Evolutionary conservation across 2,888 invertebrate genomes (phyloP), one percentile per base, ranked within the genome.

Genomic region (Andrena trimmerana): DNA sequence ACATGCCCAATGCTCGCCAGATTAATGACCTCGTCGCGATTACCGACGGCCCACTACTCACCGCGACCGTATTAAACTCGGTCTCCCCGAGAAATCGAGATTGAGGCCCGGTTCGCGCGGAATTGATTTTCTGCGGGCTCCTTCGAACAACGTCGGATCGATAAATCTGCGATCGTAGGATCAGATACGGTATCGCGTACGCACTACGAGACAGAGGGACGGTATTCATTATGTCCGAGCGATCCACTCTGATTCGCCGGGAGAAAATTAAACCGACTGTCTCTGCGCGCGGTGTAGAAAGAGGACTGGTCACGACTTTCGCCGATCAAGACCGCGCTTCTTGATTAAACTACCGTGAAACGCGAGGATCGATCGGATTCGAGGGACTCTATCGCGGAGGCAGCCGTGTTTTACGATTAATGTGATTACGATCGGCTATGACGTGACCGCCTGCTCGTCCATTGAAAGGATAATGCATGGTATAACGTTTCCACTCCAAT

Each of bases 61-160:
- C 84, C 88, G 78, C 84, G 84, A 71, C 75, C 84, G 85, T 83
- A 90, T 90, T 89, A 88, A 85, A 88, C 87, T 88, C 86, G 48
- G 69, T 83, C 67, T 67, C 62, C 78, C 42, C 70, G 72, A 78
- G 87, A 81, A 89, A 89, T 90, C 86, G 89, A 90, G 88, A 90
- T 90, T 84, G 89, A 88, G 81, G 86, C 81, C 78, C 83, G 88
- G 36, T 86, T 90, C 90, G 89, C 85, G 84, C 81, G 84, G 86
- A 90, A 92, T 91, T 88, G 90, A 92, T 91, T 91, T 89, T 85
- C 89, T 83, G 86, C 83, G 83, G 48, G 65, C 75, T 79, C 74
- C 78, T 63, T 69, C 29, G 73, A 54, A 36, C 42, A 59, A 52
- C 50, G 73, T 54, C 29, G 52, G 60, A 57, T 57, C 81, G 71